A percentile compares a stretch with the other conserved stretches of the same genome.
Conservation (phyloP, 2,113 vertebrate species). For the Pogonocichla stellata region DNA sequence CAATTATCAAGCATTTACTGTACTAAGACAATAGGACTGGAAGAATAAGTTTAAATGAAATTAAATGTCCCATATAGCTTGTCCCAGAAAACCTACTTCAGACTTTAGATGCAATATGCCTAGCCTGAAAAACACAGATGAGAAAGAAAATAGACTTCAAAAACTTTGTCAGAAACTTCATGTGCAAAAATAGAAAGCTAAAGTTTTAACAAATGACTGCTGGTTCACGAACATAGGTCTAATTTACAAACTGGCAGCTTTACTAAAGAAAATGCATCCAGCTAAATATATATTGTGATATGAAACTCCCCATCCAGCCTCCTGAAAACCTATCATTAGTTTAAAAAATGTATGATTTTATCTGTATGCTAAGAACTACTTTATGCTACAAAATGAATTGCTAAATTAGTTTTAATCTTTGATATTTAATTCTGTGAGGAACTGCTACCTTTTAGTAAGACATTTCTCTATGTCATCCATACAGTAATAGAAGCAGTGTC, state of each 20-base stretch:
- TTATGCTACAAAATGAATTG: background rate
- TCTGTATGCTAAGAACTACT: background rate
- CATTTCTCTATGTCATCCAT: background rate
- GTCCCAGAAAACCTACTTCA: constrained; percentile 29
- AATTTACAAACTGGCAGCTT: background rate
- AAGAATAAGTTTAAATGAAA: background rate
- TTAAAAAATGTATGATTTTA: background rate
- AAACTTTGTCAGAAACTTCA: constrained; percentile 9
- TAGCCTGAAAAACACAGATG: background rate
- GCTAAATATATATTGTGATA: background rate
- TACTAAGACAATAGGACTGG: background rate
- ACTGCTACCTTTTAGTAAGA: background rate
- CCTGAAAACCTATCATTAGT: background rate
- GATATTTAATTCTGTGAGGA: background rate
- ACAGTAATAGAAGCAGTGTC: background rate
- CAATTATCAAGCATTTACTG: background rate
- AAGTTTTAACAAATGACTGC: background rate
- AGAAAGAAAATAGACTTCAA: constrained; percentile 16
- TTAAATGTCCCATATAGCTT: constrained; percentile 4
- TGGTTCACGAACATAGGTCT: background rate
- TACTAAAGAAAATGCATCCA: background rate
- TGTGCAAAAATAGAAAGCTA: background rate
- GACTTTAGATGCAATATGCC: background rate
- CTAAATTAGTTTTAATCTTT: background rate
- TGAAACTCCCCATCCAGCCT: background rate